phyloP scores from a whole-genome alignment of 1,140 invertebrate species.

The Babylonia areolata region DNA sequence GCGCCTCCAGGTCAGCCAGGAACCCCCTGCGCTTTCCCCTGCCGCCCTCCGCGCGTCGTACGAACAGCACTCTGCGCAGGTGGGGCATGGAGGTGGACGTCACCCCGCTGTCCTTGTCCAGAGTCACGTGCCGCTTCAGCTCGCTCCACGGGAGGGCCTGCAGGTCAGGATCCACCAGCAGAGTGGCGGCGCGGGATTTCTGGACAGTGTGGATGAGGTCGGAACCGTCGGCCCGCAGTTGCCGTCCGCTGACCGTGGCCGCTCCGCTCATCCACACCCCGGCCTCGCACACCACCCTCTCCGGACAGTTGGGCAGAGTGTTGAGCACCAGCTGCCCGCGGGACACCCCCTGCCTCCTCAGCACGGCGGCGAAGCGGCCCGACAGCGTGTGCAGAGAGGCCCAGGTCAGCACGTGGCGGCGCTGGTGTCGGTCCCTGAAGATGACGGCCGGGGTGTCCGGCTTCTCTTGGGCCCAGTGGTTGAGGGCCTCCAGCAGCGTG shows the following conservation, averaged over 20 bases:
- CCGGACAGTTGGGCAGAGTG: slow-evolving; percentile 17
- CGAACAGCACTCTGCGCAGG: not conserved
- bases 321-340: slow-evolving; percentile 19
- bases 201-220: not conserved
- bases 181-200: too few relatives aligned
- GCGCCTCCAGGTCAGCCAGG: not conserved
- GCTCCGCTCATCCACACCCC: slow-evolving; percentile 15
- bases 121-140: not conserved
- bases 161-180: slow-evolving; percentile 12
- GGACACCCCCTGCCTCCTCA: not conserved
- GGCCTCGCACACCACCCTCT: slow-evolving; percentile 17
- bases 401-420: slow-evolving; percentile 16
- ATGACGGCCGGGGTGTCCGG: not conserved
- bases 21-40: not conserved
- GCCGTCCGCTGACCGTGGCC: slow-evolving; percentile 14
- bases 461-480: not conserved
- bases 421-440: not conserved
- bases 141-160: not conserved
- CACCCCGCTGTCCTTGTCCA: not conserved
- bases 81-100: not conserved
- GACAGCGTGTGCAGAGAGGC: not conserved
- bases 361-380: not conserved
- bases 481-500: not conserved
- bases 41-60: not conserved
- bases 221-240: slow-evolving; percentile 22